phyloP scores from a whole-genome alignment of 2,888 invertebrate species.

The Drosophila mercatorum region DNA sequence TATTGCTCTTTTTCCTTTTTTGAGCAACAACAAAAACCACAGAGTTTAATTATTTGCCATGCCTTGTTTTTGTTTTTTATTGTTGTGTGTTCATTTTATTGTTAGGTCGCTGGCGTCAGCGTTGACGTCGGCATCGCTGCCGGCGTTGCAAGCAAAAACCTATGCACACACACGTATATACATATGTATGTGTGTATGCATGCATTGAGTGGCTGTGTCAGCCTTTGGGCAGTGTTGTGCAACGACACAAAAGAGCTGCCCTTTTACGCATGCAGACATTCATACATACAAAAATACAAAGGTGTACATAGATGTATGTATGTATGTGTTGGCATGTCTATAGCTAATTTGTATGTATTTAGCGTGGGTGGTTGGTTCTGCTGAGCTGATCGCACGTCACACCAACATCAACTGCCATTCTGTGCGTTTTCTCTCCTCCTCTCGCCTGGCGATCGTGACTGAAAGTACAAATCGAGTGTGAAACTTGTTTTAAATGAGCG shows the following conservation, averaged over 20 bases:
- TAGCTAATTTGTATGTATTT: conserved; percentile 9
- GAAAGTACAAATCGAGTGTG: conserved; percentile 43
- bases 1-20: conserved; percentile 58
- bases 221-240: conserved; percentile 52
- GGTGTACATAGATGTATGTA: not conserved
- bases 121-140: conserved; percentile 16
- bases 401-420: conserved; percentile 1
- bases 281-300: not conserved
- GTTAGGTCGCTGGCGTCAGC: conserved; percentile 32
- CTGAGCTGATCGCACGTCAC: conserved; percentile 21
- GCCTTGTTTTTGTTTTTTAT: conserved; percentile 21
- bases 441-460: conserved; percentile 51
- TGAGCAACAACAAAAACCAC: conserved; percentile 29
- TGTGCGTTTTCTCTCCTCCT: not conserved
- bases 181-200: not conserved
- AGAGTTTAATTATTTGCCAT: conserved; percentile 37
- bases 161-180: not conserved
- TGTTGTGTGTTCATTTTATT: conserved; percentile 27
- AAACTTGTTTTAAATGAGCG: conserved; percentile 64
- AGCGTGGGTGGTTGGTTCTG: conserved; percentile 54
- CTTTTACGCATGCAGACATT: not conserved
- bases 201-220: conserved; percentile 26
- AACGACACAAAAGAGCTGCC: conserved; percentile 28
- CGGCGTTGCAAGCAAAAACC: conserved; percentile 15
- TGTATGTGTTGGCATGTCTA: not conserved